Evolutionary conservation across 2,113 vertebrate genomes (phyloP), one percentile per base, ranked within the genome.

Genomic region (Propithecus coquereli): DNA sequence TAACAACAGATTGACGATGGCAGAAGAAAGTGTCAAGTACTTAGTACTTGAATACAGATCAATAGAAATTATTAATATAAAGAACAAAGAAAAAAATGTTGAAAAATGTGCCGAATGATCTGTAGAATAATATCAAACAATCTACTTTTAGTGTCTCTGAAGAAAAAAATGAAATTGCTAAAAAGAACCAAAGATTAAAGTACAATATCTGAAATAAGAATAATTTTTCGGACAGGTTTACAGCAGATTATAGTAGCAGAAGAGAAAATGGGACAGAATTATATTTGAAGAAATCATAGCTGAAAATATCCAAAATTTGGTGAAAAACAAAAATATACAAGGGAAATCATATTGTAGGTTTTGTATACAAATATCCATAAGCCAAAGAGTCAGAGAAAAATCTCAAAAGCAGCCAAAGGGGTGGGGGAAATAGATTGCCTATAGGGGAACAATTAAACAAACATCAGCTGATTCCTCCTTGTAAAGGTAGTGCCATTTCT

Each of bases 241-340:
- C 7, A 45, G 12, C 10, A 63, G 27, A 54, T 65, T 94, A 8
- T 9, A 68, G 57, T 70, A 47, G 32, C n/a, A 85, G 17, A 86
- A 59, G 18, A 54, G 23, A 84, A 76, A 73, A 90, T 87, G 30
- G n/a, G 57, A 59, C 45, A 85, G 70, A 85, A 81, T 79, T 92
- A 73, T 90, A 87, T 87, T 79, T 93, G 54, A 95, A 84, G 32
- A 79, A 95, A 95, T 90, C 7, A 73, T 87, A 84, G 25, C 47
- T 92, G 40, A 89, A 97, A 89, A 89, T 95, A 18, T 73, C 74
- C 63, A 86, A 71, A 85, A 82, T 20, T 52, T 71, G 37, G 5
- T 77, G 50, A 25, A 74, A 95, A 47, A 63, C 13, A 93, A 84
- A 95, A 50, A n/a, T 76, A 47, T 73, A 73, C 40, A 94, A 47